A percentile compares a stretch with the other conserved stretches of the same genome.
phyloP scores from a whole-genome alignment of 2,113 vertebrate species.

The Bubo blakistoni region DNA sequence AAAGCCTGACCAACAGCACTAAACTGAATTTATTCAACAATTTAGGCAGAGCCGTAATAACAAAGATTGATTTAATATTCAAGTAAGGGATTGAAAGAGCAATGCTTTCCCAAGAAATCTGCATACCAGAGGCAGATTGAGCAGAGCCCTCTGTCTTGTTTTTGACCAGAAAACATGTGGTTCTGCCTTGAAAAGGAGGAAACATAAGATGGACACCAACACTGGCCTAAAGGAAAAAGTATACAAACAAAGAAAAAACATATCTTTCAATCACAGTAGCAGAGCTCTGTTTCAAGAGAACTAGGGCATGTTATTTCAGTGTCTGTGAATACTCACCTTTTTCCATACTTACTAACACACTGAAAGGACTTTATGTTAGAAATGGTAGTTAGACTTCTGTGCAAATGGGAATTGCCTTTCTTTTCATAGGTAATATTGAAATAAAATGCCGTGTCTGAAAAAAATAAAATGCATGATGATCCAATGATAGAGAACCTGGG shows the following conservation, averaged over 20 bases:
- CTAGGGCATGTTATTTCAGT: background rate
- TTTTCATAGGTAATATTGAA: background rate
- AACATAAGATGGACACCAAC: background rate
- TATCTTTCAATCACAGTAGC: background rate
- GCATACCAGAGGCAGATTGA: background rate
- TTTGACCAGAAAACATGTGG: background rate
- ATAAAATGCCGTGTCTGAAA: background rate
- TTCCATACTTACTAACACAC: background rate
- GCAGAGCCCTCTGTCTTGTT: background rate
- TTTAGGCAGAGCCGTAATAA: background rate
- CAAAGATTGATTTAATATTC: background rate
- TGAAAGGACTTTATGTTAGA: background rate
- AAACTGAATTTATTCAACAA: background rate
- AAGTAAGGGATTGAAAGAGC: background rate
- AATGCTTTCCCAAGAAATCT: background rate
- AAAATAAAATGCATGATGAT: background rate
- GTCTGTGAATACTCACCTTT: background rate
- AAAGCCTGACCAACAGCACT: background rate
- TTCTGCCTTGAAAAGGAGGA: background rate
- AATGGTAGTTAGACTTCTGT: background rate
- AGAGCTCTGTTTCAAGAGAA: background rate
- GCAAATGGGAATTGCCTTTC: background rate
- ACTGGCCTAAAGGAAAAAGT: background rate
- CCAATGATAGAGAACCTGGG: background rate
- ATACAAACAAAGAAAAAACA: rapidly evolving